Evolutionary conservation across 2,888 invertebrate species (phyloP).

Genomic region (Sphaerophoria rueppellii): DNA sequence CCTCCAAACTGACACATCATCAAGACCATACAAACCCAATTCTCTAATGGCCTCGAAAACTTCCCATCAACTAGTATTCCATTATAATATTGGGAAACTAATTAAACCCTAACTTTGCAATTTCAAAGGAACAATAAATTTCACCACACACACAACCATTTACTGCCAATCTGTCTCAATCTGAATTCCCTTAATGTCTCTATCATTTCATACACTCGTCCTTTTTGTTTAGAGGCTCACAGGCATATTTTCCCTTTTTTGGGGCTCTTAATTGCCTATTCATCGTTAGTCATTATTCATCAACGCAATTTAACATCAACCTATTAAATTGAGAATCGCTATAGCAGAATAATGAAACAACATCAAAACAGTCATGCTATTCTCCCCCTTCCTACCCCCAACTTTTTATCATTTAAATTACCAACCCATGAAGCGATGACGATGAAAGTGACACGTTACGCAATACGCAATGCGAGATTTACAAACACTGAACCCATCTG

Average conservation of each 20-base stretch:
- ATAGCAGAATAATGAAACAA: conserved; percentile 4
- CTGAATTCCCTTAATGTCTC: not conserved
- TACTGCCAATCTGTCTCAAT: conserved; percentile 18
- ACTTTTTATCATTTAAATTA: conserved; percentile 20
- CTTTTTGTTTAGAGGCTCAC: not conserved
- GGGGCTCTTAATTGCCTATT: conserved; percentile 20
- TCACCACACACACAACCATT: conserved; percentile 4
- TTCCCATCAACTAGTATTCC: not conserved
- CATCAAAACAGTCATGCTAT: not conserved
- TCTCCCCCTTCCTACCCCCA: not conserved
- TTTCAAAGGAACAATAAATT: not conserved
- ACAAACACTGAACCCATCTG: conserved; percentile 12
- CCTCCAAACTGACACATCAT: too few species aligned
- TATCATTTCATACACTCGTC: not conserved
- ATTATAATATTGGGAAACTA: not conserved
- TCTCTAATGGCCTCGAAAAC: too few species aligned
- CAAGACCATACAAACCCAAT: too few species aligned
- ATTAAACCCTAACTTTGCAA: not conserved
- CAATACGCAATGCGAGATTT: conserved; percentile 2
- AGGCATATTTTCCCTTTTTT: not conserved
- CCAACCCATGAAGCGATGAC: not conserved
- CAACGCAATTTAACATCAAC: conserved; percentile 23
- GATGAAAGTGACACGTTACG: not conserved
- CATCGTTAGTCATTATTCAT: conserved; percentile 21
- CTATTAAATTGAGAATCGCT: not conserved